These are phyloP conservation scores for Trisateles emortualis DNA, from an alignment of 2,888 invertebrate species.

Conservation along the genomic window DNA sequence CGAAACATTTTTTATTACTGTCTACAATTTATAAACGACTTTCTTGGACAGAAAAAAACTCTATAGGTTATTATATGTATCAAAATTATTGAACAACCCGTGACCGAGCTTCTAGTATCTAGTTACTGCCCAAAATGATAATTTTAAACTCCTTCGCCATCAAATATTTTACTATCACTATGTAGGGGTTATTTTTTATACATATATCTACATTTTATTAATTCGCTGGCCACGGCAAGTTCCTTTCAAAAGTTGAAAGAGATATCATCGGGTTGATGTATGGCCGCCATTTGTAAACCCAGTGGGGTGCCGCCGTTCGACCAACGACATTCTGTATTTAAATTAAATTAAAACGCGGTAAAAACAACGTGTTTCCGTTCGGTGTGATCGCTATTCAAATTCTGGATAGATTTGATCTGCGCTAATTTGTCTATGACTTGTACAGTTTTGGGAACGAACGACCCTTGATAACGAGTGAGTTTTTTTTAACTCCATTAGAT, in stretches of 20 bases:
- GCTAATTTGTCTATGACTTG: slow-evolving; percentile 84
- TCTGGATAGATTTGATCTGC: slow-evolving; percentile 78
- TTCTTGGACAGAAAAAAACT: slow-evolving; percentile 17
- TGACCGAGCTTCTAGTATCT: slow-evolving; percentile 32
- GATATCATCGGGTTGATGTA: slow-evolving; percentile 86
- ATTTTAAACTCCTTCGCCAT: slow-evolving; percentile 53
- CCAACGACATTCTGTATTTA: slow-evolving; percentile 79
- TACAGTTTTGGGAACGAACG: slow-evolving; percentile 1
- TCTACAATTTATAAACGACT: slow-evolving; percentile 10
- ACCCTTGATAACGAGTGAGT: no score
- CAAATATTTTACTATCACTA: slow-evolving; percentile 66
- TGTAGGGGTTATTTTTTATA: slow-evolving; percentile 64
- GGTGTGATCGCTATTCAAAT: slow-evolving; percentile 74
- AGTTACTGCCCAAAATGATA: slow-evolving; percentile 32
- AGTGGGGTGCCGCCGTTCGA: slow-evolving; percentile 74
- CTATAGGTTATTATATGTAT: slow-evolving; percentile 3
- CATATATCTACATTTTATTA: slow-evolving; percentile 67
- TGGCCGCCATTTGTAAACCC: slow-evolving; percentile 82
- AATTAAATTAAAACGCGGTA: slow-evolving; percentile 85
- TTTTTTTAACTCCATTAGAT: no score
- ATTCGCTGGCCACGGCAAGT: slow-evolving; percentile 73
- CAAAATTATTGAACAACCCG: slow-evolving; percentile 11
- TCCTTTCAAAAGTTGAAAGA: slow-evolving; percentile 83
- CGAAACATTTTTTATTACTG: slow-evolving; percentile 12
- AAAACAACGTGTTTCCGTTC: slow-evolving; percentile 82